Percentiles rank a stretch among this genome's conserved stretches.
Conservation (phyloP, 1,140 invertebrate species). For the Musca vetustissima region DNA sequence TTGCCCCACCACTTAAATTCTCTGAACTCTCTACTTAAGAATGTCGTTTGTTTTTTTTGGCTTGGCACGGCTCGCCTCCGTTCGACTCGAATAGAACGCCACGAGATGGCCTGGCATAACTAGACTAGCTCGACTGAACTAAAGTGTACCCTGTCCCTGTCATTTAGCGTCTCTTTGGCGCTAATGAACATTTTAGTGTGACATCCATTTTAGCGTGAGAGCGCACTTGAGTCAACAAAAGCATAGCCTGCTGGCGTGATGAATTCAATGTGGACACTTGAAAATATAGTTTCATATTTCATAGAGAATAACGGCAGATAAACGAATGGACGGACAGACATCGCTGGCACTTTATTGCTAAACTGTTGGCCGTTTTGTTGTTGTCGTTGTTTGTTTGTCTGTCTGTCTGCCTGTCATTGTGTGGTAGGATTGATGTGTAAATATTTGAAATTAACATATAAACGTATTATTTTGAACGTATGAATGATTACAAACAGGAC, state of each 20-base stretch:
- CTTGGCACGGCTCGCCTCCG: too few relatives aligned
- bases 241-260: neutral
- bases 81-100: too few relatives aligned
- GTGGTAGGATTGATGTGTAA: neutral
- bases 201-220: neutral
- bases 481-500: too few relatives aligned
- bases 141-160: too few relatives aligned
- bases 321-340: too few relatives aligned
- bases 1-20: too few relatives aligned
- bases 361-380: neutral
- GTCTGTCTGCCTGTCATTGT: neutral
- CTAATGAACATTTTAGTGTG: constrained; percentile 17
- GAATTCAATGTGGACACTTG: constrained; percentile 15
- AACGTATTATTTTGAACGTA: too few relatives aligned
- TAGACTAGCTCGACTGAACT: neutral
- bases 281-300: constrained; percentile 23
- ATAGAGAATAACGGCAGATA: too few relatives aligned
- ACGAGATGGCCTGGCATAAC: too few relatives aligned
- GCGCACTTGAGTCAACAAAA: constrained; percentile 13
- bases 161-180: constrained; percentile 11
- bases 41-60: too few relatives aligned
- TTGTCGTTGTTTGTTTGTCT: neutral
- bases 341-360: neutral
- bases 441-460: too few relatives aligned
- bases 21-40: too few relatives aligned